A percentile compares a stretch with the other conserved stretches of the same genome.
Conservation (phyloP, 2,113 vertebrate species). For the Pluvianellus socialis region DNA sequence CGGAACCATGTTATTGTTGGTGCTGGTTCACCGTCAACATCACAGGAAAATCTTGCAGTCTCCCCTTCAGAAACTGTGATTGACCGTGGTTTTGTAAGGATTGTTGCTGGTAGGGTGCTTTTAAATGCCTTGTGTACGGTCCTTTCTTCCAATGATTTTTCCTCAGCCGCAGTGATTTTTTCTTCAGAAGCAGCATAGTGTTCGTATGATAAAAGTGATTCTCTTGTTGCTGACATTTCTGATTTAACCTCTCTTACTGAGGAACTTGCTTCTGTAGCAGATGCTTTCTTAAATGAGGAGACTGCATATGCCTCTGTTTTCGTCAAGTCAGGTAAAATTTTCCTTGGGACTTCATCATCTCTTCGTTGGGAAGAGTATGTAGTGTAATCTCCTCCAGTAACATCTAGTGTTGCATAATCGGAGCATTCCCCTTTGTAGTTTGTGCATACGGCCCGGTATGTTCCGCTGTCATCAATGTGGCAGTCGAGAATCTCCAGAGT, state of each 20-base stretch:
- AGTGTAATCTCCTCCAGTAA: constrained; percentile 85
- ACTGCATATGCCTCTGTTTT: constrained; percentile 88
- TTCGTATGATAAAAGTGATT: constrained; percentile 80
- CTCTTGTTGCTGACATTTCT: constrained; percentile 82
- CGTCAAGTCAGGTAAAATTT: constrained; percentile 85
- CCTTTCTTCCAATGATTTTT: constrained; percentile 79
- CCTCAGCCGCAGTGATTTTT: constrained; percentile 73
- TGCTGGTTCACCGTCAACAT: constrained; percentile 91
- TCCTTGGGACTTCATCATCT: constrained; percentile 88
- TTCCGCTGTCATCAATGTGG: constrained; percentile 89
- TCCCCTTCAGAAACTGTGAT: constrained; percentile 88
- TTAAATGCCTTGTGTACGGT: constrained; percentile 79
- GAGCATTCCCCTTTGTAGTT: constrained; percentile 94
- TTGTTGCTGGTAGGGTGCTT: constrained; percentile 80
- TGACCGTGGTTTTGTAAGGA: constrained; percentile 89
- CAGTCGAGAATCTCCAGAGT: constrained; percentile 91
- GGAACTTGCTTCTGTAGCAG: constrained; percentile 84
- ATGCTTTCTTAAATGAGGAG: constrained; percentile 86
- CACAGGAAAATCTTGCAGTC: constrained; percentile 87
- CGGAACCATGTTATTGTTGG: constrained; percentile 88
- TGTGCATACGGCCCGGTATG: constrained; percentile 90
- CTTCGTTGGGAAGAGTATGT: constrained; percentile 82
- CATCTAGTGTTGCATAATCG: constrained; percentile 93
- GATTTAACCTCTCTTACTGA: constrained; percentile 86
- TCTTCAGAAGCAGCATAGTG: constrained; percentile 83